Evolutionary conservation across 2,113 vertebrate genomes (phyloP).

Genomic region (Rana temporaria): DNA sequence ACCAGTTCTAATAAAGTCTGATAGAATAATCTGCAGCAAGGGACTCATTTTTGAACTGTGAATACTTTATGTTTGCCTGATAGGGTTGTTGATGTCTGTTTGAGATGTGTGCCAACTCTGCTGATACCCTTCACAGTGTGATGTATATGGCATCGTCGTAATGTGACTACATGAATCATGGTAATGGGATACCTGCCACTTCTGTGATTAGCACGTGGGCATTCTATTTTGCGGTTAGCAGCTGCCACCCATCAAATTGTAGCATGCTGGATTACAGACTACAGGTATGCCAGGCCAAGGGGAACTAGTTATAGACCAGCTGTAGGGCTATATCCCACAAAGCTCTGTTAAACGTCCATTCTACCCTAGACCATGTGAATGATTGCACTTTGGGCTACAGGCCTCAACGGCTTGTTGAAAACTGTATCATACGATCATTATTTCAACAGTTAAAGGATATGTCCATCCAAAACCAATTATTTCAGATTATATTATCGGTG

Average conservation of each 20-base stretch:
- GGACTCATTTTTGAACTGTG: constrained; percentile 6
- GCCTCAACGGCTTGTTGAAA: no score
- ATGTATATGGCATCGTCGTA: constrained; percentile 21
- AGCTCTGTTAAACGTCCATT: no score
- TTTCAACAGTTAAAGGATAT: no score
- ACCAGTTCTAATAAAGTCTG: background rate
- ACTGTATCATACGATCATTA: no score
- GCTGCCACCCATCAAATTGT: constrained; percentile 26
- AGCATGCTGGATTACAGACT: constrained; percentile 3
- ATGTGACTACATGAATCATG: constrained; percentile 52
- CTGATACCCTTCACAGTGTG: constrained; percentile 30
- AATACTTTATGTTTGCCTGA: constrained; percentile 2
- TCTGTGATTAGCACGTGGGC: constrained; percentile 43
- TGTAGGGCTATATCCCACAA: background rate
- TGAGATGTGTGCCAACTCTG: constrained; percentile 14
- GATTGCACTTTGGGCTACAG: no score
- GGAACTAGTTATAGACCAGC: background rate
- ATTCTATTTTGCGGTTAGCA: constrained; percentile 51
- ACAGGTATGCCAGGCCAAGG: constrained; percentile 16
- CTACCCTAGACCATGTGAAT: no score
- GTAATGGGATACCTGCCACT: constrained; percentile 44
- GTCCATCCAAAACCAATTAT: no score
- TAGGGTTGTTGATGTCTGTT: background rate
- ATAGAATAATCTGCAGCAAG: background rate
- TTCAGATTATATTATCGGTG: no score